Conservation (phyloP, 2,888 invertebrate genomes). For the Clivina fossor region DNA sequence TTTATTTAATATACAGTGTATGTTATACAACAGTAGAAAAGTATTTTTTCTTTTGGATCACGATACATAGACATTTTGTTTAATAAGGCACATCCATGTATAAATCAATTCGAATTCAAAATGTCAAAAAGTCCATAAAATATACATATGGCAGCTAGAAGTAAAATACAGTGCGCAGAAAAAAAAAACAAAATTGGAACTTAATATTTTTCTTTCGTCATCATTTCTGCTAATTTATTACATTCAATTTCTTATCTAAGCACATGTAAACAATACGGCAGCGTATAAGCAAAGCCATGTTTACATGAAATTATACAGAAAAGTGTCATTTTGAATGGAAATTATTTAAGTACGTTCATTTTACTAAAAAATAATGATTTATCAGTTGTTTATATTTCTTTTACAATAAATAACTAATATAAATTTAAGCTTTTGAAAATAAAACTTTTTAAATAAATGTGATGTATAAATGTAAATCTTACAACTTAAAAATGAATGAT, state of each 20-base stretch:
- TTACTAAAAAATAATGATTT: neutral
- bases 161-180: neutral
- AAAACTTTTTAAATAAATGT: neutral
- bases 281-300: neutral
- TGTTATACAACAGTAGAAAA: conserved; percentile 32
- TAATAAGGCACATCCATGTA: conserved; percentile 33
- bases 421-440: neutral
- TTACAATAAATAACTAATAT: neutral
- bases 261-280: neutral
- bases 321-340: neutral
- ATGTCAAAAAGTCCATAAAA: neutral
- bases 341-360: neutral
- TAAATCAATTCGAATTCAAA: neutral
- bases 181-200: too few species aligned
- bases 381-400: too few species aligned
- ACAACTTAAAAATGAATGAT: too few species aligned
- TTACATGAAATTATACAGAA: neutral
- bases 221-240: too few species aligned
- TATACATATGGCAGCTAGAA: conserved; percentile 2
- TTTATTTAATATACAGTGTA: conserved; percentile 33
- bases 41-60: conserved; percentile 29
- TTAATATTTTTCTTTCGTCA: too few species aligned
- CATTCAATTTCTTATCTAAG: neutral
- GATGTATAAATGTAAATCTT: too few species aligned
- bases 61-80: conserved; percentile 32